Conservation (phyloP, 1,140 invertebrate genomes). For the Tetragnatha versicolor region DNA sequence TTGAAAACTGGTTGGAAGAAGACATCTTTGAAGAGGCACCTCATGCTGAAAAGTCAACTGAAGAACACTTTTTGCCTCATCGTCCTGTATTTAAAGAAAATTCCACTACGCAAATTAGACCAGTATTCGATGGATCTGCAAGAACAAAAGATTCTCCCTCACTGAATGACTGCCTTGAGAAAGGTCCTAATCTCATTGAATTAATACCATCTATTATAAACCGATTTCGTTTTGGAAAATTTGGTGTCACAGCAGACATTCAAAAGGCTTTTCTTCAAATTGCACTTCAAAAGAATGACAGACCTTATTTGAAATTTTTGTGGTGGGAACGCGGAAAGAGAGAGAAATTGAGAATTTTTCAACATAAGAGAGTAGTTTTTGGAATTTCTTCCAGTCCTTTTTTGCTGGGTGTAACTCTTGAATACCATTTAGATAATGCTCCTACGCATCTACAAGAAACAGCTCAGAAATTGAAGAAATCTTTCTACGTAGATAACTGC, state of each 20-base stretch:
- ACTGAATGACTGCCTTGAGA: conserved; percentile 37
- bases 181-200: conserved; percentile 22
- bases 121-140: conserved; percentile 12
- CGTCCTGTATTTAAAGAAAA: conserved; percentile 51
- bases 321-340: background rate
- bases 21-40: conserved; percentile 49
- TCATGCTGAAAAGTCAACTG: background rate
- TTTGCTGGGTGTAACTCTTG: background rate
- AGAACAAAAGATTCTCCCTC: conserved; percentile 12
- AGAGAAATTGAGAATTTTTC: background rate
- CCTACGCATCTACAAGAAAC: background rate
- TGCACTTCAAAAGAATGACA: background rate
- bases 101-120: conserved; percentile 49
- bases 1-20: conserved; percentile 13
- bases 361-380: conserved; percentile 19
- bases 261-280: conserved; percentile 21
- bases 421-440: background rate
- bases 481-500: background rate
- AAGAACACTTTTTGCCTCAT: background rate
- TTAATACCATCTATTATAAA: conserved; percentile 59
- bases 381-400: background rate
- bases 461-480: background rate
- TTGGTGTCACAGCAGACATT: conserved; percentile 13
- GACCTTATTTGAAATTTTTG: conserved; percentile 15
- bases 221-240: conserved; percentile 8